Conservation (phyloP, 35 echinoderm and acorn worm species). For the Chiridota heheva region DNA sequence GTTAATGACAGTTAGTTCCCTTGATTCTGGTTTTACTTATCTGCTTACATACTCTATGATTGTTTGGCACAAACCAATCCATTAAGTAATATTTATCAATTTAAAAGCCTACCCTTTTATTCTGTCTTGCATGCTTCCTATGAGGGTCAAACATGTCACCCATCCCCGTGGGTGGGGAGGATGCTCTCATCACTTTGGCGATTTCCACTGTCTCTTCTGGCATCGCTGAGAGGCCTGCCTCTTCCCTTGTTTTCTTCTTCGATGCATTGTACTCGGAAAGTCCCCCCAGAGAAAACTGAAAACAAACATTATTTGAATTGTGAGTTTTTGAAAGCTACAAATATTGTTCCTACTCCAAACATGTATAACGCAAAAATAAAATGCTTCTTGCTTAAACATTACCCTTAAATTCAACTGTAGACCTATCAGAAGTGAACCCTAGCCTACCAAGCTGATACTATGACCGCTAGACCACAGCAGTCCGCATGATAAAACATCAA, state of each 20-base stretch:
- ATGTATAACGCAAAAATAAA: background rate
- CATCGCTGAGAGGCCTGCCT: conserved; percentile 53
- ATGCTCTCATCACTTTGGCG: conserved; percentile 92
- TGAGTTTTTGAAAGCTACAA: too few relatives aligned
- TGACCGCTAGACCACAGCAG: too few relatives aligned
- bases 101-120: conserved; percentile 87
- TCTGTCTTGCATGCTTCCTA: conserved; percentile 38
- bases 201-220: conserved; percentile 85
- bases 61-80: too few relatives aligned
- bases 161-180: conserved; percentile 83
- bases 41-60: too few relatives aligned
- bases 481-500: too few relatives aligned
- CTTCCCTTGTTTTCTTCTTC: conserved; percentile 73
- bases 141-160: conserved; percentile 79
- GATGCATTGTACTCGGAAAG: conserved; percentile 51
- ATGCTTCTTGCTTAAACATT: too few relatives aligned
- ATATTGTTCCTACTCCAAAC: background rate
- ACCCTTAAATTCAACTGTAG: too few relatives aligned
- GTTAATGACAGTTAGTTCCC: too few relatives aligned
- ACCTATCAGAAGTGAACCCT: too few relatives aligned
- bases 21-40: too few relatives aligned
- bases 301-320: background rate
- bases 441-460: too few relatives aligned
- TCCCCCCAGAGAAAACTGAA: conserved; percentile 85
- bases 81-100: too few relatives aligned